phyloP scores from a whole-genome alignment of 2,113 vertebrate genomes.

The Stercorarius parasiticus region DNA sequence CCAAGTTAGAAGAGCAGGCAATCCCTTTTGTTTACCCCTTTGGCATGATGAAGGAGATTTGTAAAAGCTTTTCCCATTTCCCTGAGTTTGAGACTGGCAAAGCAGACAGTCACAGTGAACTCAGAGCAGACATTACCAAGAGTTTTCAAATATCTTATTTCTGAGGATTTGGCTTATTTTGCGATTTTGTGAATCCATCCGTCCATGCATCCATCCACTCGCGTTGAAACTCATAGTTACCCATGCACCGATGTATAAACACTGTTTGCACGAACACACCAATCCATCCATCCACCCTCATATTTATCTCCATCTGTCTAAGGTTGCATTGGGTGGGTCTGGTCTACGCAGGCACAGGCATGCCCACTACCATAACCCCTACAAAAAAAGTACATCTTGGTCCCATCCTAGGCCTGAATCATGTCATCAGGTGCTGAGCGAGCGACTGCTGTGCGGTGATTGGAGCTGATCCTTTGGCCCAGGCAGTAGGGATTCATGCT shows the following conservation, averaged over 20 bases:
- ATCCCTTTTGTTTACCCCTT: conserved; percentile 24
- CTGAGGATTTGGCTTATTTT: conserved; percentile 18
- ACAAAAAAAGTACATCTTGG: neutral
- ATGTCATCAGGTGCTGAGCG: neutral
- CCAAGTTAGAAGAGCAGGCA: neutral
- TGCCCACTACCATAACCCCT: neutral
- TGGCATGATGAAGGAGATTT: neutral
- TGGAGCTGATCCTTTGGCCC: neutral
- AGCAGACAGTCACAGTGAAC: neutral
- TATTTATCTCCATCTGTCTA: neutral
- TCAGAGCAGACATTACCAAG: neutral
- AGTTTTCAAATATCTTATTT: neutral
- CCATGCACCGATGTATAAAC: neutral
- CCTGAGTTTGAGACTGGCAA: neutral
- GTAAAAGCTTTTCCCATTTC: conserved; percentile 23
- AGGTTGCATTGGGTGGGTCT: neutral
- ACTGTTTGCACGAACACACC: neutral
- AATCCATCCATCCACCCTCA: neutral
- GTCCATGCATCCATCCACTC: neutral
- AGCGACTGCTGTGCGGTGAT: neutral
- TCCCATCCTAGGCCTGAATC: neutral
- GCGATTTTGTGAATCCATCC: neutral
- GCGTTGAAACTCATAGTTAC: neutral
- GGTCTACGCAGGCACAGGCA: neutral
- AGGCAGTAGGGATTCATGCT: neutral